Evolutionary conservation across 2,888 invertebrate genomes (phyloP).

Genomic region (Sphaeridia pumilis): DNA sequence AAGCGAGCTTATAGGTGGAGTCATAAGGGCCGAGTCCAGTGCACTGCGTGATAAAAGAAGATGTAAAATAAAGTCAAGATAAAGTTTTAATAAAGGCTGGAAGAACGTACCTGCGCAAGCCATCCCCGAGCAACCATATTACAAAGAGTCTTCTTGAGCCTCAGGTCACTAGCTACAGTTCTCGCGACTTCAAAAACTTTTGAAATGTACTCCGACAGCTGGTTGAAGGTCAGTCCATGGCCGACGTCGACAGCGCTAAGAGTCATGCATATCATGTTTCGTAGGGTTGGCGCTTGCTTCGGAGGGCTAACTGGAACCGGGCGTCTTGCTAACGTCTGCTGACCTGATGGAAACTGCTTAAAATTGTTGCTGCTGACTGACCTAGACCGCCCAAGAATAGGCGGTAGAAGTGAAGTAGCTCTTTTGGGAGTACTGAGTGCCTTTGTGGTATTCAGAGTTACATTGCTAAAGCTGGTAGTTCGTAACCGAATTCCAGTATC

Average conservation of each 20-base stretch:
- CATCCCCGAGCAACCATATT: slow-evolving; percentile 8
- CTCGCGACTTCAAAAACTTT: slow-evolving; percentile 10
- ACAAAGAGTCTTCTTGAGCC: slow-evolving; percentile 10
- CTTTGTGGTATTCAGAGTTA: too few species aligned
- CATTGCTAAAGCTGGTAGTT: too few species aligned
- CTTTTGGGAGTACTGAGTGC: too few species aligned
- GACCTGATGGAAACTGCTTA: not conserved
- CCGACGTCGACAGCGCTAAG: not conserved
- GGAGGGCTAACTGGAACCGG: not conserved
- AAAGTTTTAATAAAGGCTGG: not conserved
- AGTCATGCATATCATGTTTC: slow-evolving; percentile 11
- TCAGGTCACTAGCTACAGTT: not conserved
- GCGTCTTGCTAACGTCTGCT: not conserved
- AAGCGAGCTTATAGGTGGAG: not conserved
- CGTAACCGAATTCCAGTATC: too few species aligned
- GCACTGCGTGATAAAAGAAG: not conserved
- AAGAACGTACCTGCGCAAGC: not conserved
- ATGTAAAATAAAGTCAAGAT: too few species aligned
- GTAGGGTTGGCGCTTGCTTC: slow-evolving; percentile 2
- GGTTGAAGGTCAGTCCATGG: slow-evolving; percentile 9
- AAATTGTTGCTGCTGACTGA: too few species aligned
- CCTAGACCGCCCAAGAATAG: too few species aligned
- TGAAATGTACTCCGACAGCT: slow-evolving; percentile 2
- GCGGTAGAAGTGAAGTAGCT: too few species aligned
- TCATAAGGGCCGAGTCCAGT: slow-evolving; percentile 5